phyloP scores from a whole-genome alignment of 2,888 invertebrate species.

The Ichneumon xanthorius region DNA sequence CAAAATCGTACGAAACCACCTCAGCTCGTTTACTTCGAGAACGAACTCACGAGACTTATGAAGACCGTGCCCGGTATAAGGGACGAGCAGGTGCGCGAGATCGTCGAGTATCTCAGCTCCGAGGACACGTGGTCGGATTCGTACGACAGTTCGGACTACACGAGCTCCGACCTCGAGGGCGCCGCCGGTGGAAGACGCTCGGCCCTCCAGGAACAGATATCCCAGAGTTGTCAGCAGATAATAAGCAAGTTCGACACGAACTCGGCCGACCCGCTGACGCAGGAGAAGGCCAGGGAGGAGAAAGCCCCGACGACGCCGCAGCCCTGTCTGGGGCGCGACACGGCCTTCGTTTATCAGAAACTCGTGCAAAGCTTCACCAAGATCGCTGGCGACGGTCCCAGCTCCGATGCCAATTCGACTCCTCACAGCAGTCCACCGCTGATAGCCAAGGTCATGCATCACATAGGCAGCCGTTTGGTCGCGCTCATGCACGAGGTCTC shows the following conservation, averaged over 20 bases:
- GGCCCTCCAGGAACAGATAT: slow-evolving; percentile 93
- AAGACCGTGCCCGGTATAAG: slow-evolving; percentile 96
- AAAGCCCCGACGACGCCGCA: slow-evolving; percentile 82
- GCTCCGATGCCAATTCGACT: slow-evolving; percentile 84
- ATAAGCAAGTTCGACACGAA: slow-evolving; percentile 92
- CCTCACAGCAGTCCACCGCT: slow-evolving; percentile 92
- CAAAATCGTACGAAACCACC: slow-evolving; percentile 91
- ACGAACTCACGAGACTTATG: slow-evolving; percentile 95
- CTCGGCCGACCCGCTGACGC: slow-evolving; percentile 84
- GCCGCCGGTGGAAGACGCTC: slow-evolving; percentile 88
- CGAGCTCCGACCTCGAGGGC: slow-evolving; percentile 94
- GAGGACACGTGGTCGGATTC: slow-evolving; percentile 98
- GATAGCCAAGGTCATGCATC: slow-evolving; percentile 96
- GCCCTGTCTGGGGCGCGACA: slow-evolving; percentile 88
- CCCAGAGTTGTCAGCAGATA: slow-evolving; percentile 94
- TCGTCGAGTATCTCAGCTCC: slow-evolving; percentile 96
- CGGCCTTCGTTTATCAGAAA: slow-evolving; percentile 94
- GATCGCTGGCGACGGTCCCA: slow-evolving; percentile 88
- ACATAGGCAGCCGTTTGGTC: slow-evolving; percentile 94
- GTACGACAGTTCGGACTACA: slow-evolving; percentile 96
- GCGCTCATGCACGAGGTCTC: slow-evolving; percentile 97
- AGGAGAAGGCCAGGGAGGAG: slow-evolving; percentile 83
- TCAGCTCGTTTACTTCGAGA: slow-evolving; percentile 95
- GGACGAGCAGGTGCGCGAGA: slow-evolving; percentile 95
- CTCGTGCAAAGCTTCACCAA: slow-evolving; percentile 94